These are phyloP conservation scores for Saccostrea glomerata DNA, from an alignment of 1,140 invertebrate species.

Conservation along the genomic window DNA sequence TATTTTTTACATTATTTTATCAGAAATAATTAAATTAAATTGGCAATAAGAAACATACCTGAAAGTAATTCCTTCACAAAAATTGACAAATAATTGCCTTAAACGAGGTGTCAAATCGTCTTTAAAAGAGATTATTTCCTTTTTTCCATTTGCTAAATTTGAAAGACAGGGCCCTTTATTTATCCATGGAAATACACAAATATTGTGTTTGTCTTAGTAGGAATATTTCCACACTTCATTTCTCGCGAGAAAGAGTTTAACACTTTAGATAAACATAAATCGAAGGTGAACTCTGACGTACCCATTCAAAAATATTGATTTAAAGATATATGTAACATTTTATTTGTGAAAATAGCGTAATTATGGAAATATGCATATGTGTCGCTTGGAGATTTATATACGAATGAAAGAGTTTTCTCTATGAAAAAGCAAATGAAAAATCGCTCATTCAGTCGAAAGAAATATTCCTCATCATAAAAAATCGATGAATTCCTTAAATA, in stretches of 20 bases:
- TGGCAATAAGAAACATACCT: neutral
- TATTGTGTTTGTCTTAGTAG: slow-evolving; percentile 1
- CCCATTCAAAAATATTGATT: slow-evolving; percentile 34
- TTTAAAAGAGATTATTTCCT: neutral
- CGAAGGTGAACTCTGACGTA: neutral
- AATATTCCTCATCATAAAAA: neutral
- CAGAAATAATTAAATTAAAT: too few species aligned
- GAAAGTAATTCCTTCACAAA: neutral
- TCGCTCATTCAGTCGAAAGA: neutral
- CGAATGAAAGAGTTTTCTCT: neutral
- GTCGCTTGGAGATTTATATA: neutral
- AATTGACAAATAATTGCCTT: neutral
- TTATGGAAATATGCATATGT: slow-evolving; percentile 14
- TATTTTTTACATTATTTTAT: too few species aligned
- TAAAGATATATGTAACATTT: slow-evolving; percentile 26
- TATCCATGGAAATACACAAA: slow-evolving; percentile 15
- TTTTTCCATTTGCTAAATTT: neutral
- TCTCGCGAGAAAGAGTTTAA: neutral
- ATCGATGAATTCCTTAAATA: neutral
- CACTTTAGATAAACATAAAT: slow-evolving; percentile 32
- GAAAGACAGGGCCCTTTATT: neutral
- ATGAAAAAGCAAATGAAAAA: neutral
- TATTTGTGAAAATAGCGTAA: slow-evolving; percentile 25
- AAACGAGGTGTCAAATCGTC: neutral
- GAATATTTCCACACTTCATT: neutral